Evolutionary conservation across 2,113 vertebrate species (phyloP), one percentile per base, ranked within the genome.

Genomic region (Hemichromis elongatus): DNA sequence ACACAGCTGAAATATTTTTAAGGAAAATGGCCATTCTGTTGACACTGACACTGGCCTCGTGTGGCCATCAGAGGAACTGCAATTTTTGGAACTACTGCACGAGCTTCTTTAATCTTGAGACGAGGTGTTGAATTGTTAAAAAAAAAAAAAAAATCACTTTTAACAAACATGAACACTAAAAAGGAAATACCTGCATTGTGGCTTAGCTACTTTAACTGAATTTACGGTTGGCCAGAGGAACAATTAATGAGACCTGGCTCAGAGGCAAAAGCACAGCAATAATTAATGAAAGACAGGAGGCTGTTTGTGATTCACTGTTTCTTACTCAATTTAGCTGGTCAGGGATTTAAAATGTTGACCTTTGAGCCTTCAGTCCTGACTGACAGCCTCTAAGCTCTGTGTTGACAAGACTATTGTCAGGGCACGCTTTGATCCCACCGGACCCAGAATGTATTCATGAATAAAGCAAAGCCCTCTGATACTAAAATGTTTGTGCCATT

Each of bases 371-470:
- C 75, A 26, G 82, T 59, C 21, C 35, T 83, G 82, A 84, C 47
- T 79, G 88, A 59, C 90, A 77, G 90, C 78, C 1, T 88, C 54
- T 56, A 28, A 87, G 83, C 70, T 19, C 80, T 50, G 30, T 24
- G 85, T 77, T 87, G 88, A 91, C 85, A 88, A 33, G 33, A 14
- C 83, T 77, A 66, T 86, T 88, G 88, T 92, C 86, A 55, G 80
- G 24, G n/a, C 16, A 3, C 2, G 33, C 88, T 88, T 86, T 84
- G 81, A 88, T 90, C 86, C 81, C 56, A 9, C 9, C 3, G 13
- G 55, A 2, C 42, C 33, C 45, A 57, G 77, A 86, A 84, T 5
- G 18, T 59, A 18, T 56, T 89, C 82, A 81, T 75, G 83, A 86
- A 89, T 84, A 80, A 82, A 83, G 77, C 1, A 84, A 37, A 88